Evolutionary conservation across 1,140 invertebrate genomes (phyloP).

Genomic region (Heliconius eleuchia): DNA sequence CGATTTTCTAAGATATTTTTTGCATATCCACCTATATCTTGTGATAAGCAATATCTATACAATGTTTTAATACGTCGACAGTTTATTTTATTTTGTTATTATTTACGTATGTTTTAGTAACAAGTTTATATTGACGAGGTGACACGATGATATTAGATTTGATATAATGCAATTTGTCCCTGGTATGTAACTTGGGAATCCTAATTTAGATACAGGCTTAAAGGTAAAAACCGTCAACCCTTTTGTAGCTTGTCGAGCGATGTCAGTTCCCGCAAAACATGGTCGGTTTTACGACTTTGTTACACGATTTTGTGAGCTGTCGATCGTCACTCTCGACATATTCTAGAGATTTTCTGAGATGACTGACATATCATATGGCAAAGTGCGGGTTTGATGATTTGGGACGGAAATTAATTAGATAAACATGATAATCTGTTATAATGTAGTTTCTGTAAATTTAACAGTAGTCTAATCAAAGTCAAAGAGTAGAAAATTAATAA

Average conservation of each 20-base stretch:
- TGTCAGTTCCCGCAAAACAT: background rate
- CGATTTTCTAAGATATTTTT: background rate
- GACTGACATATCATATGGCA: background rate
- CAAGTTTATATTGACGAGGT: background rate
- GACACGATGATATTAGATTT: background rate
- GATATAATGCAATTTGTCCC: background rate
- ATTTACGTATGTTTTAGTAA: background rate
- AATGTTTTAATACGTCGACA: background rate
- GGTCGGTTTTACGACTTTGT: background rate
- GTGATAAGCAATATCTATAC: background rate
- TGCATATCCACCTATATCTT: background rate
- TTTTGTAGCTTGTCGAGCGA: background rate
- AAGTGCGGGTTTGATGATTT: background rate
- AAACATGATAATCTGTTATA: background rate
- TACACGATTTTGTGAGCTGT: background rate
- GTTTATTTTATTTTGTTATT: background rate
- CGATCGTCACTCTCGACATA: background rate
- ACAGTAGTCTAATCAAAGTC: too few relatives aligned
- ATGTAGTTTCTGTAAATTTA: too few relatives aligned
- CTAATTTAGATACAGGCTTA: constrained; percentile 11
- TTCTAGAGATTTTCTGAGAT: background rate
- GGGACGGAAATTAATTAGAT: background rate
- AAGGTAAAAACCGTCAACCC: background rate
- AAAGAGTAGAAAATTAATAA: background rate
- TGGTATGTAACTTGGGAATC: constrained; percentile 8